phyloP scores from a whole-genome alignment of 2,888 invertebrate genomes.

The Ditula angustiorana region DNA sequence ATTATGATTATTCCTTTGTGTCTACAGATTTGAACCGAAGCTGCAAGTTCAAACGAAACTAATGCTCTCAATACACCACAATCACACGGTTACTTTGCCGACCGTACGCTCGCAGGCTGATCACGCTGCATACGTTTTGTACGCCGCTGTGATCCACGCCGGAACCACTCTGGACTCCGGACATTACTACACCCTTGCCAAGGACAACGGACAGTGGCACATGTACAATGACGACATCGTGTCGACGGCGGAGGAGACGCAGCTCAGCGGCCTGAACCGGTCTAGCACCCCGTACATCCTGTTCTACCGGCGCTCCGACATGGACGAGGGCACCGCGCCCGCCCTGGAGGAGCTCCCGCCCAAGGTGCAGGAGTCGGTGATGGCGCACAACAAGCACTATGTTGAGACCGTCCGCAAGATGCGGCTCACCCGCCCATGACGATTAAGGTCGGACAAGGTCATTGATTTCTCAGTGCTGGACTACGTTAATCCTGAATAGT shows the following conservation, averaged over 20 bases:
- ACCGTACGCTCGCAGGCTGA: constrained; percentile 64
- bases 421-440: constrained; percentile 65
- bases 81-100: constrained; percentile 82
- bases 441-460: constrained; percentile 61
- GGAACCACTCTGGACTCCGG: constrained; percentile 94
- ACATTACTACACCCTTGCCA: constrained; percentile 94
- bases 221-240: constrained; percentile 93
- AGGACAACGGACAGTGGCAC: constrained; percentile 90
- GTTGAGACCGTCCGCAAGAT: constrained; percentile 61
- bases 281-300: constrained; percentile 94
- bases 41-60: constrained; percentile 91
- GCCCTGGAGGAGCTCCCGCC: constrained; percentile 65
- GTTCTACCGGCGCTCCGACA: constrained; percentile 87
- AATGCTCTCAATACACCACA: constrained; percentile 88
- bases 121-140: constrained; percentile 87
- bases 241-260: constrained; percentile 83
- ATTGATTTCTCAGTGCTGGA: constrained; percentile 64
- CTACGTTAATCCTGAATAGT: constrained; percentile 47
- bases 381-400: constrained; percentile 69
- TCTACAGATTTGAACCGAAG: constrained; percentile 71
- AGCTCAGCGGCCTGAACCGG: constrained; percentile 87
- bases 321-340: constrained; percentile 66
- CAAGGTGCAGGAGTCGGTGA: constrained; percentile 61
- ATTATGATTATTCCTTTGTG: constrained; percentile 6
- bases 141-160: constrained; percentile 94